These are phyloP conservation scores for Cydia amplana DNA, from an alignment of 1,140 invertebrate genomes.

Conservation along the genomic window DNA sequence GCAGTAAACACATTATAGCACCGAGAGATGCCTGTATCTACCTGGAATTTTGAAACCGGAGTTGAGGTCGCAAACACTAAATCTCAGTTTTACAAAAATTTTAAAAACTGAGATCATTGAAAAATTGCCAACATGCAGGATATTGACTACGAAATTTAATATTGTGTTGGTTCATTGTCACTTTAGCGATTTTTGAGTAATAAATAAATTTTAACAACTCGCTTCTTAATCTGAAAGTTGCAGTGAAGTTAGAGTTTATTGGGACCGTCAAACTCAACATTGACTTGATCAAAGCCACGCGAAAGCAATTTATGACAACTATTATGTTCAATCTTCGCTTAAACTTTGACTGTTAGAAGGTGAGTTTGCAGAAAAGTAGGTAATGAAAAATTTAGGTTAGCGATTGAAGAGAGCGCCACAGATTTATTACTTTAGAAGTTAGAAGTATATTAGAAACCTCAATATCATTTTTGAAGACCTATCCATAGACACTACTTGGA, in stretches of 20 bases:
- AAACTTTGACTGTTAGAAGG: conserved; percentile 12
- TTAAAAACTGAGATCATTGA: too few species aligned
- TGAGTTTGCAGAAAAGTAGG: not conserved
- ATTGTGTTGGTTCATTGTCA: too few species aligned
- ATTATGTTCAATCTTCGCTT: conserved; percentile 9
- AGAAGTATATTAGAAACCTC: too few species aligned
- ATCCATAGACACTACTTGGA: too few species aligned
- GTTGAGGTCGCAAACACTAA: too few species aligned
- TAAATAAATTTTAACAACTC: not conserved
- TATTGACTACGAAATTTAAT: not conserved
- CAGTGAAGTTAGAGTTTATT: not conserved
- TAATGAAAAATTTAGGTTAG: not conserved
- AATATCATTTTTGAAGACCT: too few species aligned
- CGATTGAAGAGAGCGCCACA: not conserved
- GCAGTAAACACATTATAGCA: too few species aligned
- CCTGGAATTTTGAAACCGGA: too few species aligned
- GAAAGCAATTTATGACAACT: conserved; percentile 25
- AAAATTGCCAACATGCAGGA: not conserved
- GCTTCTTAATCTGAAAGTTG: conserved; percentile 23
- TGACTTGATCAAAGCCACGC: conserved; percentile 26
- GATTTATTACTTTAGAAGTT: not conserved
- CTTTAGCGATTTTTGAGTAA: too few species aligned
- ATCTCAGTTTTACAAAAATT: not conserved
- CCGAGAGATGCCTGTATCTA: too few species aligned
- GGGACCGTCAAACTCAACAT: conserved; percentile 19